A percentile compares a stretch with the other conserved stretches of the same genome.
Evolutionary conservation across 1,140 invertebrate species (phyloP).

Genomic region (Sinella curviseta): DNA sequence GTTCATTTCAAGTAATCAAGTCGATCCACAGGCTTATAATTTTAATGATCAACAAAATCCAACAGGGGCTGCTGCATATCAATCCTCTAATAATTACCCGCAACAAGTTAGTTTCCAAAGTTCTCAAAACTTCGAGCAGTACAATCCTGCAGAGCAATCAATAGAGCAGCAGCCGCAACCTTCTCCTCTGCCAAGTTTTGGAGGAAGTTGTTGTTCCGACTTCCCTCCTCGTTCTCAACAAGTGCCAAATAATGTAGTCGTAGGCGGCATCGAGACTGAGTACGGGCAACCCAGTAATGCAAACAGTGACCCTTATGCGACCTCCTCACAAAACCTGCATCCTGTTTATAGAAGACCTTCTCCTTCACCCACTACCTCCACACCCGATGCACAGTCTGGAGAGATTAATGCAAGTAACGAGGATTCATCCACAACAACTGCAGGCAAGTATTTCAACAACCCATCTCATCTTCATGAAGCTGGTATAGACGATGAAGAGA

Average conservation of each 20-base stretch:
- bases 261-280: not conserved
- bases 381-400: not conserved
- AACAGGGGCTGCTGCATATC: not conserved
- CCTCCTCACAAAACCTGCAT: slow-evolving; percentile 25
- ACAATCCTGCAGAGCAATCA: not conserved
- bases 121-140: not conserved
- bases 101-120: not conserved
- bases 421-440: not conserved
- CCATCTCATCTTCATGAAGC: too few relatives aligned
- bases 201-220: not conserved
- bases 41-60: not conserved
- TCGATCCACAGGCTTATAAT: slow-evolving; percentile 2
- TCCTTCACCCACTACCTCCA: not conserved
- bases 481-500: slow-evolving; percentile 1
- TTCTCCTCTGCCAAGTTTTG: not conserved
- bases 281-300: slow-evolving; percentile 18
- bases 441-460: slow-evolving; percentile 1
- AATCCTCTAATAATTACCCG: not conserved
- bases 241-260: slow-evolving; percentile 20
- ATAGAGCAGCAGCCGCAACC: not conserved
- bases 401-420: not conserved
- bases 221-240: not conserved
- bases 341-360: slow-evolving; percentile 23
- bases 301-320: slow-evolving; percentile 15
- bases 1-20: not conserved